phyloP scores from a whole-genome alignment of 2,888 invertebrate species.

The Cyaniris semiargus region DNA sequence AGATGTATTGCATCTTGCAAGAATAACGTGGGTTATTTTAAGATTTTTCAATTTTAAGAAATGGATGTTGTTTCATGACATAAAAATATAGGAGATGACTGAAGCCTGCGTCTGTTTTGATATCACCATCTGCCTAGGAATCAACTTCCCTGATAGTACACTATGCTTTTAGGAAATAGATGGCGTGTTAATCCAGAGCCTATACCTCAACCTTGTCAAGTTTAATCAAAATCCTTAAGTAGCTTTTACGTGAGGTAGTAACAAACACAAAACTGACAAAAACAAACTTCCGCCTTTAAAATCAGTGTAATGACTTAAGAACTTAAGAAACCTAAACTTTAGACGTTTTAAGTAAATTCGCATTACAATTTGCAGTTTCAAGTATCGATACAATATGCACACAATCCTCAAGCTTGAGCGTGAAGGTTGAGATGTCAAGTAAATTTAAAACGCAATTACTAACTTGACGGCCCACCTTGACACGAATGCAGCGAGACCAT shows the following conservation, averaged over 20 bases:
- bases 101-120: neutral
- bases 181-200: too few relatives aligned
- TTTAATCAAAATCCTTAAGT: neutral
- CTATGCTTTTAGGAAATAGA: too few relatives aligned
- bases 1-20: neutral
- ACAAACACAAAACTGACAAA: too few relatives aligned
- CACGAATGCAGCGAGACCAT: constrained; percentile 57
- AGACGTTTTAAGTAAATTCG: neutral
- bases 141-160: too few relatives aligned
- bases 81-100: neutral
- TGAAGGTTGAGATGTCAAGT: constrained; percentile 75
- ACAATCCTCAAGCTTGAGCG: constrained; percentile 34
- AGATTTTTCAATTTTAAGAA: neutral
- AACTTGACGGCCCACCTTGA: constrained; percentile 68
- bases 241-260: too few relatives aligned
- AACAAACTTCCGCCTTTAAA: neutral
- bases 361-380: neutral
- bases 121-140: too few relatives aligned
- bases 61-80: neutral
- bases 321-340: neutral
- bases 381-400: neutral
- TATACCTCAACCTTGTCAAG: neutral
- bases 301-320: neutral
- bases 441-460: constrained; percentile 78
- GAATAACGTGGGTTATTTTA: neutral